phyloP scores from a whole-genome alignment of 92 coral and sea anemone species.

The Pocillopora meandrina region DNA sequence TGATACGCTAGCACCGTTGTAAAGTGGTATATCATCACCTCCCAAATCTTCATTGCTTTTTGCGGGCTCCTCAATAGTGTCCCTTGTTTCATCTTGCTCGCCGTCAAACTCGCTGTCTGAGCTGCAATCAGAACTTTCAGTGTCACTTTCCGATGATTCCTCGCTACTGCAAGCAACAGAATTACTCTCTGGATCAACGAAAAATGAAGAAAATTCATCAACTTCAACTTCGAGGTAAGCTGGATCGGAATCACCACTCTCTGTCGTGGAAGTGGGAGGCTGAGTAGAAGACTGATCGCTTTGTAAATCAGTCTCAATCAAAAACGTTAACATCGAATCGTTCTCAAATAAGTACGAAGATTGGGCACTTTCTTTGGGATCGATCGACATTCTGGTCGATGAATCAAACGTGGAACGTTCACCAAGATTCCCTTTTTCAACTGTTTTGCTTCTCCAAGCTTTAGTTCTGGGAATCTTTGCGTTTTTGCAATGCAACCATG shows the following conservation, averaged over 20 bases:
- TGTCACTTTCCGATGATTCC: constrained; percentile 16
- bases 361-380: neutral
- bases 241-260: neutral
- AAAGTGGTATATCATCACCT: constrained; percentile 42
- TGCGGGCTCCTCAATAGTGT: neutral
- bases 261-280: neutral
- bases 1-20: constrained; percentile 51
- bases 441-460: constrained; percentile 34
- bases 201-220: constrained; percentile 6
- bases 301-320: neutral
- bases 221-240: neutral
- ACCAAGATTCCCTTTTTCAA: too few species aligned
- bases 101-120: constrained; percentile 22
- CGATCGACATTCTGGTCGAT: neutral
- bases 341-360: neutral
- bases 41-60: neutral
- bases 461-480: constrained; percentile 42
- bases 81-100: constrained; percentile 29
- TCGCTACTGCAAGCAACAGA: constrained; percentile 3
- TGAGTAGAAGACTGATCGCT: constrained; percentile 8
- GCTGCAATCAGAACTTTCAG: neutral
- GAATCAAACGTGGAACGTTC: constrained; percentile 14
- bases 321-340: too few species aligned
- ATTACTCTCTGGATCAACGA: neutral
- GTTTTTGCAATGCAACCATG: constrained; percentile 34